phyloP scores from a whole-genome alignment of 2,113 vertebrate species.

The Elephas maximus region DNA sequence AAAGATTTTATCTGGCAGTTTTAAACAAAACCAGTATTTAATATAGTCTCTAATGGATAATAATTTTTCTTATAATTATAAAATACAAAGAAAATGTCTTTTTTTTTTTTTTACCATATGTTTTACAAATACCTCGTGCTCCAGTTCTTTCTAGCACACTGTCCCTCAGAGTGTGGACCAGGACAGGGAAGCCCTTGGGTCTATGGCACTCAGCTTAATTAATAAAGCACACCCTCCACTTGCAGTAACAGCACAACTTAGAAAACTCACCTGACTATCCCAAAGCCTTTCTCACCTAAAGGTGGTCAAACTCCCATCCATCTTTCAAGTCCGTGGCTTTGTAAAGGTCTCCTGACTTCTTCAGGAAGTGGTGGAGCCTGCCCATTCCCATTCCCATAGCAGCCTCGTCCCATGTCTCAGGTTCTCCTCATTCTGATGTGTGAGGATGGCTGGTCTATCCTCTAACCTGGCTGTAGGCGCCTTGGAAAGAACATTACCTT shows the following conservation, averaged over 20 bases:
- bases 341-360: background rate
- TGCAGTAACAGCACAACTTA: no score
- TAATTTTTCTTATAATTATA: background rate
- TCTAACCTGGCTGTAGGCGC: background rate
- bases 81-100: background rate
- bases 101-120: background rate
- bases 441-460: background rate
- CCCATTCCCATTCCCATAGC: background rate
- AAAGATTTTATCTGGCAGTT: background rate
- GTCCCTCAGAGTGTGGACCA: background rate
- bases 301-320: no score
- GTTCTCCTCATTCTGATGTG: background rate
- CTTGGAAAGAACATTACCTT: background rate
- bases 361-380: no score
- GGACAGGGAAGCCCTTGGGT: no score
- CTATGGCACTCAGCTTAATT: no score
- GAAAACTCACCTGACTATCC: background rate
- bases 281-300: accelerated
- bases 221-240: background rate
- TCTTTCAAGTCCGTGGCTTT: no score
- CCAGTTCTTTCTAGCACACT: no score
- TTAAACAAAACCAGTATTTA: background rate
- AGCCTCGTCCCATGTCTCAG: background rate
- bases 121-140: background rate
- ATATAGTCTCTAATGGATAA: background rate